Evolutionary conservation across 1,140 invertebrate genomes (phyloP), one percentile per base, ranked within the genome.

Genomic region (Apis cerana): DNA sequence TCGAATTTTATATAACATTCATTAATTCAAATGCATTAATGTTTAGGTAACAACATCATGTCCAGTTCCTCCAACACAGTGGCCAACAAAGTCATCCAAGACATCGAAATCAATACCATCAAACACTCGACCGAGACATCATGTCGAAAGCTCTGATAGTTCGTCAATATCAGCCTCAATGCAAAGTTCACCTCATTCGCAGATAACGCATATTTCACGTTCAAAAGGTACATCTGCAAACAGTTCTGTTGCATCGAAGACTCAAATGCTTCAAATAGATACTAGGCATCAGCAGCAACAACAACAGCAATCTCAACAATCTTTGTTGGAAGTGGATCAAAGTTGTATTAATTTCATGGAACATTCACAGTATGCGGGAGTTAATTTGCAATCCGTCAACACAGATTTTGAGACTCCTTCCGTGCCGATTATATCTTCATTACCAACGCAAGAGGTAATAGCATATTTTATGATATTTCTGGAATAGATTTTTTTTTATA

Each of bases 91-190:
- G 85, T 94, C 94, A 7, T 92, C 92, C 0, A 93, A 91, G 72
- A 82, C 88, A 1, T 89, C 90, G 2, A 92, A 90, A 80, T 90
- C 90, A 0, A 62, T 89, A 12, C 78, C 88, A 27, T 83, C 83
- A 59, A 91, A 72, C 85, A 94, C 90, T 71, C 93, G 94, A 84
- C 88, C 85, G 75, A 75, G 89, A 5, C 95, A 94, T 12, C 94
- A 94, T n/a, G 94, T 94, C 0, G 92, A 94, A 27, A 95, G 94
- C 74, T 96, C 96, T 2, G 96, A 96, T 72, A 95, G 95, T n/a
- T 95, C 95, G 0, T 97, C 96, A 0, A 92, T 96, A 80, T 97
- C 96, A 0, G 95, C 95, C 2, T 96, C 96, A 13, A 97, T 97
- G 1, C 95, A 95, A 2, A 95, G 94, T 13, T 97, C 96, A 5